Evolutionary conservation across 2,113 vertebrate species (phyloP).

Genomic region (Prunella himalayana): DNA sequence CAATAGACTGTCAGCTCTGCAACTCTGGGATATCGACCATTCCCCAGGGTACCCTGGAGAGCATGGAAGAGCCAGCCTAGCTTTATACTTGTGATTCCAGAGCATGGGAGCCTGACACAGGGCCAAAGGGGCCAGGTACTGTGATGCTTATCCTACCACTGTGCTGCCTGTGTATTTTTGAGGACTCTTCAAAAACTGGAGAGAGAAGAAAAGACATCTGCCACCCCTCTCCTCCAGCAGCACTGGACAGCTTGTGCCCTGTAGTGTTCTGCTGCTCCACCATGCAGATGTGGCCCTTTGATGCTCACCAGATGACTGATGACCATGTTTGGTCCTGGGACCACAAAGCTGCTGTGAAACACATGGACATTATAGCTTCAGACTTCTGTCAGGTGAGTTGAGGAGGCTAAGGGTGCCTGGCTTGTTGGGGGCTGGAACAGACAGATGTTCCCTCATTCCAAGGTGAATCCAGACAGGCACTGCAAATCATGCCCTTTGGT

Average conservation of each 20-base stretch:
- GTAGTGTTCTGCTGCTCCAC: neutral
- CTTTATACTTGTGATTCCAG: neutral
- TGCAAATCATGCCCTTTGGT: neutral
- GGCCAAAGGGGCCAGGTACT: neutral
- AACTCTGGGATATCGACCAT: accelerated
- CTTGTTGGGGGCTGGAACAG: neutral
- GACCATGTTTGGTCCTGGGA: neutral
- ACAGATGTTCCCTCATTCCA: neutral
- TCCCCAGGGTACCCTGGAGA: neutral
- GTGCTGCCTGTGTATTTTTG: neutral
- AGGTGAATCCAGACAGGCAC: neutral
- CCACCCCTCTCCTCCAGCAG: neutral
- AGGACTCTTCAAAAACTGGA: neutral
- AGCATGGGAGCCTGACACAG: neutral
- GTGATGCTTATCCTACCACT: neutral
- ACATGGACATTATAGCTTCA: neutral
- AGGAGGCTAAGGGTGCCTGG: neutral
- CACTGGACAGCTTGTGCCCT: accelerated
- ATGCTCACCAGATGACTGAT: neutral
- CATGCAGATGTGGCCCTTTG: neutral
- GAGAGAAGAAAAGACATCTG: neutral
- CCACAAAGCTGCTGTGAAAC: neutral
- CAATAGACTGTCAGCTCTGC: neutral
- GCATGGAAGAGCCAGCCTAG: neutral
- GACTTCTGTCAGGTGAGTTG: neutral